Conservation (phyloP, 2,888 invertebrate species). For the Tortricodes alternella region DNA sequence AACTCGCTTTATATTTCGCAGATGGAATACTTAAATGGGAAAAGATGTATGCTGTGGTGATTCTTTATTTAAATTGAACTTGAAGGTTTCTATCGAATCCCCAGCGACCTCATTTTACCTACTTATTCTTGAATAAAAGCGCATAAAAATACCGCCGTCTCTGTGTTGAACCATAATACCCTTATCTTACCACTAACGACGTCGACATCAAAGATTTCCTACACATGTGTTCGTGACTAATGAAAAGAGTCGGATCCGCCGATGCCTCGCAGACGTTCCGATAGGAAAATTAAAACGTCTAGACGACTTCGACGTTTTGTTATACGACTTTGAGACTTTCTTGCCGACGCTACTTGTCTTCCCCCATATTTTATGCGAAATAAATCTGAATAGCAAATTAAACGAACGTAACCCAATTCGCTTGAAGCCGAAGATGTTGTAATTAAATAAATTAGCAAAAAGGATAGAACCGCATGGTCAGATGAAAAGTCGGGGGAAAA, state of each 20-base stretch:
- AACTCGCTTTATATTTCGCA: not conserved
- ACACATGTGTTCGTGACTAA: slow-evolving; percentile 69
- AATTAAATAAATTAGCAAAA: slow-evolving; percentile 54
- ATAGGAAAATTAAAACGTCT: slow-evolving; percentile 82
- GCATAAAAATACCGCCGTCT: slow-evolving; percentile 37
- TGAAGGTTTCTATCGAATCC: not conserved
- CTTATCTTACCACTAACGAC: slow-evolving; percentile 69
- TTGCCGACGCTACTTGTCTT: slow-evolving; percentile 2
- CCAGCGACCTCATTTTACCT: slow-evolving; percentile 16
- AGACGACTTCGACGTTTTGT: slow-evolving; percentile 70
- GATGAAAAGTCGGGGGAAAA: slow-evolving; percentile 60
- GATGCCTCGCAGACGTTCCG: slow-evolving; percentile 63
- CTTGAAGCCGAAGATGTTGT: slow-evolving; percentile 35
- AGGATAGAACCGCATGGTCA: slow-evolving; percentile 50
- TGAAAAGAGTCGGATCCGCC: slow-evolving; percentile 73
- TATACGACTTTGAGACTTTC: slow-evolving; percentile 43
- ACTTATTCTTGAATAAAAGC: slow-evolving; percentile 22
- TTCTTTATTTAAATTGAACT: not conserved
- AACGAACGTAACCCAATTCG: slow-evolving; percentile 16
- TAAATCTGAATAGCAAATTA: not conserved
- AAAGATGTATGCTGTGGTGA: not conserved
- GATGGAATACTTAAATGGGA: not conserved
- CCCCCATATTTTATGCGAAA: not conserved
- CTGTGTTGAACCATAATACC: slow-evolving; percentile 56
- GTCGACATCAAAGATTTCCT: slow-evolving; percentile 72